A percentile compares a stretch with the other conserved stretches of the same genome.
Conservation (phyloP, 1,140 invertebrate species). For the Lordiphosa mommai region DNA sequence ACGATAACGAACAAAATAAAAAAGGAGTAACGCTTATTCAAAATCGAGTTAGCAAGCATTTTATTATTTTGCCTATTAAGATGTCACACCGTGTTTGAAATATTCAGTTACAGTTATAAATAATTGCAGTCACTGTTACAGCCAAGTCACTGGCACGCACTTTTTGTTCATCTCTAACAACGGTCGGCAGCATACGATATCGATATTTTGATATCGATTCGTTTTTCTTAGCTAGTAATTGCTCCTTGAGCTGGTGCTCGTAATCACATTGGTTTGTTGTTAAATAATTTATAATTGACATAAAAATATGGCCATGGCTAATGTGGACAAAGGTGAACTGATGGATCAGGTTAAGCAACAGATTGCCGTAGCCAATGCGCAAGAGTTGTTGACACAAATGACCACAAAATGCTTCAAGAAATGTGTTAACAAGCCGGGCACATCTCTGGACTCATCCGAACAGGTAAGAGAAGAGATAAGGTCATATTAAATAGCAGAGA, state of each 20-base stretch:
- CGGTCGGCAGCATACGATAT: too few relatives aligned
- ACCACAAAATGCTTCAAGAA: constrained; percentile 98
- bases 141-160: too few relatives aligned
- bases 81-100: too few relatives aligned
- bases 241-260: background rate
- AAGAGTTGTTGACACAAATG: constrained; percentile 96
- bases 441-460: constrained; percentile 93
- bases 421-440: constrained; percentile 95
- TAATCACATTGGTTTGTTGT: constrained; percentile 6
- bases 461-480: constrained; percentile 82
- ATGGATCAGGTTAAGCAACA: constrained; percentile 98
- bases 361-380: constrained; percentile 95
- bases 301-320: constrained; percentile 39
- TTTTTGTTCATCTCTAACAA: too few relatives aligned
- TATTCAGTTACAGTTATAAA: too few relatives aligned
- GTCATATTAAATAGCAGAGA: background rate
- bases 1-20: too few relatives aligned
- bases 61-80: too few relatives aligned
- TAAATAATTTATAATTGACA: constrained; percentile 4
- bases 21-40: too few relatives aligned
- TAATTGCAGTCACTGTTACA: too few relatives aligned
- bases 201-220: background rate
- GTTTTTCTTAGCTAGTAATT: background rate
- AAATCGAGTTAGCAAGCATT: too few relatives aligned
- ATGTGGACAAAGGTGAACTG: constrained; percentile 90